These are phyloP conservation scores for Onthophagus taurus DNA, from an alignment of 1,140 invertebrate species.

Conservation along the genomic window DNA sequence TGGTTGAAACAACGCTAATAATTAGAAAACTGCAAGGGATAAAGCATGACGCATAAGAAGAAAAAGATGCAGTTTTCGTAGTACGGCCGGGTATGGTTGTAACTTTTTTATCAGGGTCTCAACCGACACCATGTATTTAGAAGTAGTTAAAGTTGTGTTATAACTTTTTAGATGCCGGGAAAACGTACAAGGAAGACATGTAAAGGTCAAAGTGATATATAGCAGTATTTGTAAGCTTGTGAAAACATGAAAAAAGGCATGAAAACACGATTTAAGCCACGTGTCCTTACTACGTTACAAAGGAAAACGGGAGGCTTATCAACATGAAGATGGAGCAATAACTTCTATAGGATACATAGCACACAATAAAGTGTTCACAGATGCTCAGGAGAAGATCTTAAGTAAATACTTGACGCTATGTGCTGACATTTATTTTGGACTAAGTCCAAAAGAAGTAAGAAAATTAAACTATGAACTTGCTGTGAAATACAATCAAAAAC, in stretches of 20 bases:
- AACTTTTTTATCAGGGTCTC: too few relatives aligned
- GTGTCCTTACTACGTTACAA: slow-evolving; percentile 6
- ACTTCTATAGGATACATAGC: neutral
- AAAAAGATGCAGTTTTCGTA: too few relatives aligned
- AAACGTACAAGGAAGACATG: too few relatives aligned
- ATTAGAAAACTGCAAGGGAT: too few relatives aligned
- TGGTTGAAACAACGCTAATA: too few relatives aligned
- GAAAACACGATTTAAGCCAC: slow-evolving; percentile 5
- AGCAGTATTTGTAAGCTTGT: too few relatives aligned
- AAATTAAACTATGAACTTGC: slow-evolving; percentile 26
- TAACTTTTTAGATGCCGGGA: too few relatives aligned
- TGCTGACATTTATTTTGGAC: slow-evolving; percentile 26
- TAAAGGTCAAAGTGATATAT: too few relatives aligned
- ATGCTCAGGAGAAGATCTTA: slow-evolving; percentile 17
- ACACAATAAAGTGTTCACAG: neutral
- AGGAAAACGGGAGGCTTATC: slow-evolving; percentile 20
- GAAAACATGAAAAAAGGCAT: neutral
- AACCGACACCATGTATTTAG: too few relatives aligned
- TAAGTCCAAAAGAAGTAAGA: slow-evolving; percentile 19
- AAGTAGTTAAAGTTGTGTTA: too few relatives aligned
- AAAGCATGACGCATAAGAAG: too few relatives aligned
- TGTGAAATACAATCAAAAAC: slow-evolving; percentile 22
- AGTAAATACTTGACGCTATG: slow-evolving; percentile 16
- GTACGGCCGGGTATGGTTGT: too few relatives aligned
- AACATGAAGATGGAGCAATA: neutral